Conservation (phyloP, 2,797 vertebrate species). For the Pteronotus mesoamericanus region DNA sequence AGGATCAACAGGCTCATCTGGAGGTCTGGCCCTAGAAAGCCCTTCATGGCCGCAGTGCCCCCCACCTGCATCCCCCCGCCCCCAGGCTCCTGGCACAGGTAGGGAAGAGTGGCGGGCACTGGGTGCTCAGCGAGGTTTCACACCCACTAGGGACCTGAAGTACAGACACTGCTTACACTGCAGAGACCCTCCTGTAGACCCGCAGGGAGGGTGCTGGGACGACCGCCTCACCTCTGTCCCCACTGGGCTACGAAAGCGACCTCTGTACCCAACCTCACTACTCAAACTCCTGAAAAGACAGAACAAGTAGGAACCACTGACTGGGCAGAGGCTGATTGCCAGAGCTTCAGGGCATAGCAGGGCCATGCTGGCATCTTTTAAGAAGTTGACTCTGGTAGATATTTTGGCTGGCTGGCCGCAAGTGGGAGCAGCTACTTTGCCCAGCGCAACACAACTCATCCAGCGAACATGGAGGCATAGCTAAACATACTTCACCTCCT, state of each 20-base stretch:
- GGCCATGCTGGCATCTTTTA: background rate
- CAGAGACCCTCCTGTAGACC: background rate
- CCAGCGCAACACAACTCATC: too few species aligned
- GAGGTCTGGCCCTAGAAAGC: conserved; percentile 51
- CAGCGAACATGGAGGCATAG: too few species aligned
- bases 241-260: background rate
- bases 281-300: background rate
- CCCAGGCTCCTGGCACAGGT: background rate
- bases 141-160: background rate
- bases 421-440: too few species aligned
- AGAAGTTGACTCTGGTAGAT: background rate
- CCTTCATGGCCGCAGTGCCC: background rate
- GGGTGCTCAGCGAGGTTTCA: background rate
- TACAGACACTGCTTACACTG: background rate
- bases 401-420: too few species aligned
- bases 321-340: background rate
- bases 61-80: background rate
- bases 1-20: conserved; percentile 62
- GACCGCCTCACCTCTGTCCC: background rate
- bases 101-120: conserved; percentile 35
- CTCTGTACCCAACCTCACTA: background rate
- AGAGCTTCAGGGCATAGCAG: background rate
- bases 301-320: background rate
- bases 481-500: too few species aligned
- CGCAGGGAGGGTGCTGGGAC: background rate